phyloP scores from a whole-genome alignment of 2,797 vertebrate species.

The Glossophaga mutica region DNA sequence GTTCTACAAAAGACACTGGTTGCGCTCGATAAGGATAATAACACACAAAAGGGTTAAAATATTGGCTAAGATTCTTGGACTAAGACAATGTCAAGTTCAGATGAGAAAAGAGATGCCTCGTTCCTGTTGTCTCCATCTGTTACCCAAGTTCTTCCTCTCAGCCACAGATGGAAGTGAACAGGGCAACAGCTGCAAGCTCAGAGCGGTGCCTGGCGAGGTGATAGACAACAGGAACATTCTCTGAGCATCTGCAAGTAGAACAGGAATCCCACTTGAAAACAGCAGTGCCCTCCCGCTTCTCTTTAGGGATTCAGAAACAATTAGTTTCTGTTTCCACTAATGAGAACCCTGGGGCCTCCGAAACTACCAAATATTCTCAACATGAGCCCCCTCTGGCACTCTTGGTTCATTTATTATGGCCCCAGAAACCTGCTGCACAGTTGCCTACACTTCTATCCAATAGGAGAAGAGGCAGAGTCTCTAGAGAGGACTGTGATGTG shows the following conservation, averaged over 20 bases:
- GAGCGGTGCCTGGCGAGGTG: not conserved
- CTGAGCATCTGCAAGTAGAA: not conserved
- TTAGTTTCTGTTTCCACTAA: not conserved
- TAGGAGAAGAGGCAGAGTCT: not conserved
- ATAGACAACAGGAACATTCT: not conserved
- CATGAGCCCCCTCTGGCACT: not conserved
- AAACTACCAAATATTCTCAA: slow-evolving; percentile 39
- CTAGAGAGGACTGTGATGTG: not conserved
- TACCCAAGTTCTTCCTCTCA: not conserved
- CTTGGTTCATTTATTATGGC: not conserved
- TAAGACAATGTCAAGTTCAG: not conserved
- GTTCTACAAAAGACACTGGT: not conserved
- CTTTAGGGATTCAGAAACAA: not conserved
- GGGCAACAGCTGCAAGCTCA: not conserved
- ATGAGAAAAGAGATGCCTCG: not conserved
- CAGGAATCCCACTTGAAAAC: not conserved
- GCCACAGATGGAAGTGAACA: not conserved
- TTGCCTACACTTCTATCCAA: not conserved
- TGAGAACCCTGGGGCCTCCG: not conserved
- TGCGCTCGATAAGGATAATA: not conserved
- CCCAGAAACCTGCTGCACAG: not conserved
- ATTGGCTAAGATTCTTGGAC: not conserved
- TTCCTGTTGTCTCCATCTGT: not conserved
- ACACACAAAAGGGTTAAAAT: not conserved
- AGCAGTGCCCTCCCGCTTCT: not conserved